These are phyloP conservation scores for Axinella damicornis DNA, from an alignment of 37 sponge, comb jelly and placozoan species.

Conservation along the genomic window DNA sequence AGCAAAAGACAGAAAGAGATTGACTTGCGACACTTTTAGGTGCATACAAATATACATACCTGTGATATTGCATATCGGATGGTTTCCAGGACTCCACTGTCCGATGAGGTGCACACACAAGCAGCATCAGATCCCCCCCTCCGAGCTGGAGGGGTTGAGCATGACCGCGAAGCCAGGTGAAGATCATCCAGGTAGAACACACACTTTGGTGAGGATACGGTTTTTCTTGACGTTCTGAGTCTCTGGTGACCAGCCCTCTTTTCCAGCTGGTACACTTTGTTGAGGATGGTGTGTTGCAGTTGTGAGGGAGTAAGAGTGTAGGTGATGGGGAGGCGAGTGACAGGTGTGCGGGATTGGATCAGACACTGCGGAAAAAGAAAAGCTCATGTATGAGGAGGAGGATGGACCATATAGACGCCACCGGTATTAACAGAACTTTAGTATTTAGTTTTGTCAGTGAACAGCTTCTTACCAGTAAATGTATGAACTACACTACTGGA, in stretches of 20 bases:
- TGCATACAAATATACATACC: no score
- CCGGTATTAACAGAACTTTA: no score
- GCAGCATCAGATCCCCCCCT: neutral
- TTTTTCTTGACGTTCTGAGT: neutral
- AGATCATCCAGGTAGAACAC: conserved; percentile 73
- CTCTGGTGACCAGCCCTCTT: conserved; percentile 20
- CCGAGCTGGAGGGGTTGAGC: no score
- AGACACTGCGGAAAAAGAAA: neutral
- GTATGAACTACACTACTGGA: no score
- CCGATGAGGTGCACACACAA: neutral
- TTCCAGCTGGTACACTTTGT: conserved; percentile 2
- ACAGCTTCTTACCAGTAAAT: no score
- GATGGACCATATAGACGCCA: no score
- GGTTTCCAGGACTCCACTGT: no score
- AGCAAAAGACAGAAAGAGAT: no score
- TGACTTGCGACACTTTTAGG: no score
- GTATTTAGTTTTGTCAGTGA: no score
- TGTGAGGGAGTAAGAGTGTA: conserved; percentile 14
- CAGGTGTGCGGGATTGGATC: conserved; percentile 9
- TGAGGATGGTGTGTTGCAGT: conserved; percentile 37
- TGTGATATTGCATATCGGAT: no score
- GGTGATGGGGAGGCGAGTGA: conserved; percentile 31
- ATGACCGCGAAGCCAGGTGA: conserved; percentile 36
- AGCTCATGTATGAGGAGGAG: neutral
- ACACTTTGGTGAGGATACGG: neutral